A percentile compares a stretch with the other conserved stretches of the same genome.
These are phyloP conservation scores for Motacilla tschutschensis DNA, from an alignment of 2,113 vertebrate genomes.

Conservation along the genomic window DNA sequence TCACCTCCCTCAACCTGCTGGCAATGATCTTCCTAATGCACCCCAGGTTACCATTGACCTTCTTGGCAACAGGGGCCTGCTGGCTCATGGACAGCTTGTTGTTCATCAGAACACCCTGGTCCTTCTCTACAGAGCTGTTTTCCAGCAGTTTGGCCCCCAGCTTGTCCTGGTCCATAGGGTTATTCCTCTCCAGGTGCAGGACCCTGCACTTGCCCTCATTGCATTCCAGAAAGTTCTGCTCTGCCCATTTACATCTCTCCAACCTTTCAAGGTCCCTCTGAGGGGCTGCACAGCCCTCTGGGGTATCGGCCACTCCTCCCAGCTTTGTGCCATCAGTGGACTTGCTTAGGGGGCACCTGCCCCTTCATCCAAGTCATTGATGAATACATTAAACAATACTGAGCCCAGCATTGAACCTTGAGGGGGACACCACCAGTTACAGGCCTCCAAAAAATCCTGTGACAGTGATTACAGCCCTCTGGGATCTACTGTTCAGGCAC, in stretches of 20 bases:
- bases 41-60: accelerated
- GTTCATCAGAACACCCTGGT: neutral
- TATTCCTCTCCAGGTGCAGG: neutral
- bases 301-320: accelerated
- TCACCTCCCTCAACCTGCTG: neutral
- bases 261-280: accelerated
- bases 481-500: neutral
- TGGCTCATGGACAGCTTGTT: neutral
- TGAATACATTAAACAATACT: neutral
- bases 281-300: neutral
- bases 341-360: neutral
- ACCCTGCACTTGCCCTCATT: accelerated
- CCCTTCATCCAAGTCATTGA: neutral
- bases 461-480: neutral
- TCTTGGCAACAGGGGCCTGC: accelerated
- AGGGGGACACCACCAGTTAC: neutral
- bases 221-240: neutral
- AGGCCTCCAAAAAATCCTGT: neutral
- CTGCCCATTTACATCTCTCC: neutral
- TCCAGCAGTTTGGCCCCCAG: neutral
- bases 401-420: neutral
- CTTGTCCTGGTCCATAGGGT: neutral
- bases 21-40: neutral
- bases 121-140: neutral
- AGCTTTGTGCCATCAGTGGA: neutral